Evolutionary conservation across 1,140 invertebrate species (phyloP), one percentile per base, ranked within the genome.

Genomic region (Eriosoma lanigerum): DNA sequence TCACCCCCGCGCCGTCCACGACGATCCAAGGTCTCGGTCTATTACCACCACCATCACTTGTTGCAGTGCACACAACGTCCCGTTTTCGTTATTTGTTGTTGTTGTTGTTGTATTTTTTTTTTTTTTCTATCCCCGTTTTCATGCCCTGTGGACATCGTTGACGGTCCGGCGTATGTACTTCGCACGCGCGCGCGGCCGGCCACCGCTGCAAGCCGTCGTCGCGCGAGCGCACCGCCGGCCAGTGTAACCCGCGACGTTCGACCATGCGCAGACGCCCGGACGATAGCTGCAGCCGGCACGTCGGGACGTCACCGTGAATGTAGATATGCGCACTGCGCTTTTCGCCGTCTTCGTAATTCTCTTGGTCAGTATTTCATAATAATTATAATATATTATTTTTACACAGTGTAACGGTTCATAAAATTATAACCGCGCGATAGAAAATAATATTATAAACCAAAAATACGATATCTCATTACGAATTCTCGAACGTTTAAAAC

Each of bases 351-450:
- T 78, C 38, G n/a, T 78, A 9, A 46, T 19, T 26, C 54, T 62
- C 4, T 78, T 21, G 75, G 75, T 78, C 56, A 78, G 75, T 78
- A 78, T n/a, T n/a, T n/a, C n/a, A n/a, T 38, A 15, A 62, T 46
- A 60, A 60, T 60, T 26, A 62, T 62, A 32, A 17, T 32, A 19
- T 4, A 32, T 19, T 62, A 62, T 32, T n/a, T n/a, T n/a, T n/a
- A n/a, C n/a, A n/a, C n/a, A n/a, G n/a, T n/a, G n/a, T n/a, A n/a
- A n/a, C n/a, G n/a, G n/a, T n/a, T n/a, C n/a, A n/a, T n/a, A n/a
- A n/a, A n/a, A n/a, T n/a, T n/a, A n/a, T n/a, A n/a, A n/a, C n/a
- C n/a, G n/a, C n/a, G n/a, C n/a, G n/a, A n/a, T n/a, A n/a, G n/a
- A n/a, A n/a, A n/a, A n/a, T n/a, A n/a, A n/a, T n/a, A n/a, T n/a